A percentile compares a stretch with the other conserved stretches of the same genome.
Conservation (phyloP, 2,888 invertebrate genomes). For the Papilio gigon region DNA sequence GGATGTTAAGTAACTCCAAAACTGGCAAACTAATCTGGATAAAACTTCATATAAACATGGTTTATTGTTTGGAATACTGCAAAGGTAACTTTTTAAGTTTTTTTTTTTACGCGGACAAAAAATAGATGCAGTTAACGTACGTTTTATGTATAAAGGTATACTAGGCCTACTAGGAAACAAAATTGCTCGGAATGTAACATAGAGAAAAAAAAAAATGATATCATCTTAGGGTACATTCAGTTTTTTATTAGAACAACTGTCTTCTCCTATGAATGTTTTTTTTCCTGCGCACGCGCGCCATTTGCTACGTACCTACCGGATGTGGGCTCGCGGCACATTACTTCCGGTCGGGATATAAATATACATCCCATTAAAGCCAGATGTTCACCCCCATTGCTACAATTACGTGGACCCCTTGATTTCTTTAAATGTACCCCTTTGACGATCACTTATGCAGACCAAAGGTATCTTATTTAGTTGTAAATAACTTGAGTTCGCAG, state of each 20-base stretch:
- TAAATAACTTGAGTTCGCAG: not conserved
- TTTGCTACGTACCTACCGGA: constrained; percentile 65
- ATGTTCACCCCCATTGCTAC: constrained; percentile 64
- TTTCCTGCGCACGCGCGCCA: constrained; percentile 53
- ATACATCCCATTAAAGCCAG: constrained; percentile 68
- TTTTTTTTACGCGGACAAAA: too few species aligned
- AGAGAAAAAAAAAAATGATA: not conserved
- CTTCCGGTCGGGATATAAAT: constrained; percentile 74
- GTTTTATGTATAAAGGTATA: too few species aligned
- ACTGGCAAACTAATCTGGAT: too few species aligned
- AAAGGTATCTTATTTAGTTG: not conserved
- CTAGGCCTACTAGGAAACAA: not conserved
- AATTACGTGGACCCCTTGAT: constrained; percentile 42
- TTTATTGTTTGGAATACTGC: too few species aligned
- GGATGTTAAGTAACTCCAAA: too few species aligned
- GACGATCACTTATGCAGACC: not conserved
- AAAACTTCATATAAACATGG: too few species aligned
- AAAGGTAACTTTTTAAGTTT: too few species aligned
- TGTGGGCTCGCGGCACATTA: constrained; percentile 68
- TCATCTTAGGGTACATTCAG: not conserved
- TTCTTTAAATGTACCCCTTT: constrained; percentile 23
- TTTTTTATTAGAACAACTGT: constrained; percentile 17
- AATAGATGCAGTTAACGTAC: too few species aligned
- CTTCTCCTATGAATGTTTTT: constrained; percentile 23
- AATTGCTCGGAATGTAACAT: not conserved